Evolutionary conservation across 2,113 vertebrate genomes (phyloP).

Genomic region (Lepidothrix coronata): DNA sequence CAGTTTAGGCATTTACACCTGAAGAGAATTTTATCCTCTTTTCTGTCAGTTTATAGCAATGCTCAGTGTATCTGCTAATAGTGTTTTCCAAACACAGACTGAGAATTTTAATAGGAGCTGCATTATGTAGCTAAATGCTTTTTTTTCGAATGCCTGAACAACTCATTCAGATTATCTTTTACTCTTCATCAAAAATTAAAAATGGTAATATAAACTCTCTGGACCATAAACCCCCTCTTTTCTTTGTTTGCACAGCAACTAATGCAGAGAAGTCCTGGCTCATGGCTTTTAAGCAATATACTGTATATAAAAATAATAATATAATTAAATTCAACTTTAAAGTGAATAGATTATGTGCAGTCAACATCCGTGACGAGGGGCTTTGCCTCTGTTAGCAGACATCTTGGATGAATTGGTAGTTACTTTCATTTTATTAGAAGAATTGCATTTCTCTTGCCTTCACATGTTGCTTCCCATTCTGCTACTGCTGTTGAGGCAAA

Average conservation of each 20-base stretch:
- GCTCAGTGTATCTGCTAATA: neutral
- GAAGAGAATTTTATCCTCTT: neutral
- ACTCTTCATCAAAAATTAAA: constrained; percentile 45
- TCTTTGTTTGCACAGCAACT: constrained; percentile 33
- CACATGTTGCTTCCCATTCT: neutral
- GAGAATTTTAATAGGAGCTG: neutral
- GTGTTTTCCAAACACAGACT: neutral
- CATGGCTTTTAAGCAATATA: neutral
- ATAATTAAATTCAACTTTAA: constrained; percentile 27
- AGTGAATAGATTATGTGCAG: neutral
- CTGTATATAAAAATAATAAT: constrained; percentile 49
- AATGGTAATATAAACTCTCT: constrained; percentile 22
- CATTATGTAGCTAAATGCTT: neutral
- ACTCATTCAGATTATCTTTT: constrained; percentile 23
- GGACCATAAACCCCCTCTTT: neutral
- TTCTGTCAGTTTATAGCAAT: neutral
- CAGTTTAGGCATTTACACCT: neutral
- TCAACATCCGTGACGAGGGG: neutral
- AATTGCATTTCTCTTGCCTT: neutral
- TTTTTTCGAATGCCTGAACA: neutral
- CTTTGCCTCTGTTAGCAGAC: neutral
- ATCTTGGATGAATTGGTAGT: neutral
- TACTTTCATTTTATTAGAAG: neutral
- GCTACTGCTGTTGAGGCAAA: constrained; percentile 12
- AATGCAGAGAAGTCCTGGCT: constrained; percentile 14